Percentiles rank a stretch among this genome's conserved stretches.
Conservation (phyloP, 2,113 vertebrate genomes). For the Gracilinanus agilis region DNA sequence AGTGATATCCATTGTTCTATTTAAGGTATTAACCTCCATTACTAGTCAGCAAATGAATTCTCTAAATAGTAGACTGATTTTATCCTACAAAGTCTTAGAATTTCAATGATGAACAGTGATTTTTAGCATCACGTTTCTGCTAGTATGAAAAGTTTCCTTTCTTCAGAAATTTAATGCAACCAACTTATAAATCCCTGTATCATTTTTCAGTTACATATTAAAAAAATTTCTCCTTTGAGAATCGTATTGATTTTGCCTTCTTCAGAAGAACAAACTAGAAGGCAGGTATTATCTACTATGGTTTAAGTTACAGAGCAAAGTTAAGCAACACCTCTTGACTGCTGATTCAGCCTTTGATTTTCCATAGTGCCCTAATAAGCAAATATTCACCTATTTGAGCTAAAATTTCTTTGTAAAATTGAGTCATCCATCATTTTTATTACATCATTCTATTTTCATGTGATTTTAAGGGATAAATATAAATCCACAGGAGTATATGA, state of each 20-base stretch:
- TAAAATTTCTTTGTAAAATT: conserved; percentile 38
- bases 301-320: not conserved
- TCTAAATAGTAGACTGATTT: not conserved
- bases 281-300: not conserved
- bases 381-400: not conserved
- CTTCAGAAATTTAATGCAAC: not conserved
- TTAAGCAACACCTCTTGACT: not conserved
- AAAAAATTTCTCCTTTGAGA: not conserved
- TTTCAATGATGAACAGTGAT: conserved; percentile 16
- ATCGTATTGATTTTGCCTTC: not conserved
- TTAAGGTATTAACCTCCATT: conserved; percentile 54
- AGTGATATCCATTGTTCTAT: conserved; percentile 20
- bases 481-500: not conserved
- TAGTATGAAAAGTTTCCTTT: not conserved
- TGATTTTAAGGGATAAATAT: not conserved
- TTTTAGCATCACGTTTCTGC: conserved; percentile 53
- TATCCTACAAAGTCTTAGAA: conserved; percentile 35
- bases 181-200: not conserved
- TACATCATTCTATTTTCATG: not conserved
- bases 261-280: conserved; percentile 7
- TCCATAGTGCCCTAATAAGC: not conserved
- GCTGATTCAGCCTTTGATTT: conserved; percentile 33
- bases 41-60: conserved; percentile 46
- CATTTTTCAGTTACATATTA: conserved; percentile 11
- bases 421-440: not conserved